Evolutionary conservation across 1,140 invertebrate genomes (phyloP), one percentile per base, ranked within the genome.

Genomic region (Eufriesea mexicana): DNA sequence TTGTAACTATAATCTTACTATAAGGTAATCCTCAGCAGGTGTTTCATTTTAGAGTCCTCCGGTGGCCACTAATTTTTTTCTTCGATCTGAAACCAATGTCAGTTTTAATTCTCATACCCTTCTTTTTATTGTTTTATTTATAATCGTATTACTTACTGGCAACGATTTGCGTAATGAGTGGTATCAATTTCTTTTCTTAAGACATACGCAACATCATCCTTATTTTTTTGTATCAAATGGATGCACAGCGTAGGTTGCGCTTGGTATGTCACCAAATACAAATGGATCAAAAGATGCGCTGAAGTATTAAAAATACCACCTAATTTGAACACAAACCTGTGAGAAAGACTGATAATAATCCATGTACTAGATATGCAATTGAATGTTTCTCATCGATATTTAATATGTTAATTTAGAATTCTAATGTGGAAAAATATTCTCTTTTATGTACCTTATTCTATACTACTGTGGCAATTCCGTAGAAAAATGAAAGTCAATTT

Each of bases 401-500:
- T 59, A 25, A 59, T 6, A 16, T 2, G 14, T 59, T 35, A 49
- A 64, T 23, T 23, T 10, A 14, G 5, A 66, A 45, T 66, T 23
- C 10, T 20, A 66, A n/a, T n/a, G 14, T 67, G 18, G 5, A 20
- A 7, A 5, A 59, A 74, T 16, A 14, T 45, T 42, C 2, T 73
- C 25, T 28, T 10, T 5, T 16, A 4, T n/a, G n/a, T 8, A 35
- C 35, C 1, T 35, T 35, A 1, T 35, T 35, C 35, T 35, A 16
- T n/a, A 0, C 9, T 0, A 6, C 7, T 9, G 16, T 14, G 14
- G 10, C 14, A 16, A 7, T 18, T 25, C 7, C 25, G 10, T 35
- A 23, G 20, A 57, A 67, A 81, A 81, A 47, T 49, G 79, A 81
- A 75, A 81, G 72, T 75, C 0, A 20, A 75, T 81, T 76, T 81